These are phyloP conservation scores for Tigriopus californicus DNA, from an alignment of 2,888 invertebrate genomes.

Conservation along the genomic window DNA sequence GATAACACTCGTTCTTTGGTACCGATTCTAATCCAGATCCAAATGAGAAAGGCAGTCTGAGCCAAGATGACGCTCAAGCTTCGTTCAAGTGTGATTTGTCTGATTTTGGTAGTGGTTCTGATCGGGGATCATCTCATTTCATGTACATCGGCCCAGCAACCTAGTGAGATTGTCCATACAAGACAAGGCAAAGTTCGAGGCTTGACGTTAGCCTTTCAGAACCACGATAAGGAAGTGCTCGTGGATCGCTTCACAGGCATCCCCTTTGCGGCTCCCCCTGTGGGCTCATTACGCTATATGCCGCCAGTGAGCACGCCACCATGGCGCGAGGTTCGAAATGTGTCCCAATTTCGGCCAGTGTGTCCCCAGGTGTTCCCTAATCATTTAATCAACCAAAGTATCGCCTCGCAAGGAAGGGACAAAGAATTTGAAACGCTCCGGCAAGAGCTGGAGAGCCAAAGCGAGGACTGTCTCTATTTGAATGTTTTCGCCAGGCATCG, in stretches of 20 bases:
- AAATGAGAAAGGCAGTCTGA: too few species aligned
- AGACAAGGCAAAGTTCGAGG: too few species aligned
- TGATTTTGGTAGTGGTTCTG: too few species aligned
- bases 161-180: too few species aligned
- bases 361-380: slow-evolving; percentile 82
- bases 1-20: too few species aligned
- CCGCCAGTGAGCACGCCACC: slow-evolving; percentile 82
- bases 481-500: slow-evolving; percentile 44
- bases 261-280: slow-evolving; percentile 81
- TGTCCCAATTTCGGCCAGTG: slow-evolving; percentile 64
- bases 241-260: slow-evolving; percentile 77
- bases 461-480: slow-evolving; percentile 89
- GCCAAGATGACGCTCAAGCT: too few species aligned
- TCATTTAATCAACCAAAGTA: slow-evolving; percentile 59
- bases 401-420: slow-evolving; percentile 74
- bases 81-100: too few species aligned
- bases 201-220: too few species aligned
- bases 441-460: slow-evolving; percentile 71
- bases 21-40: too few species aligned
- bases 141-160: too few species aligned
- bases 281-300: slow-evolving; percentile 78
- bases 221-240: too few species aligned
- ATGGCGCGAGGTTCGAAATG: slow-evolving; percentile 73
- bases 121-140: too few species aligned
- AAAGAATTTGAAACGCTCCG: slow-evolving; percentile 68